A percentile compares a stretch with the other conserved stretches of the same genome.
Conservation (phyloP, 2,797 vertebrate genomes). For the Podargus strigoides region DNA sequence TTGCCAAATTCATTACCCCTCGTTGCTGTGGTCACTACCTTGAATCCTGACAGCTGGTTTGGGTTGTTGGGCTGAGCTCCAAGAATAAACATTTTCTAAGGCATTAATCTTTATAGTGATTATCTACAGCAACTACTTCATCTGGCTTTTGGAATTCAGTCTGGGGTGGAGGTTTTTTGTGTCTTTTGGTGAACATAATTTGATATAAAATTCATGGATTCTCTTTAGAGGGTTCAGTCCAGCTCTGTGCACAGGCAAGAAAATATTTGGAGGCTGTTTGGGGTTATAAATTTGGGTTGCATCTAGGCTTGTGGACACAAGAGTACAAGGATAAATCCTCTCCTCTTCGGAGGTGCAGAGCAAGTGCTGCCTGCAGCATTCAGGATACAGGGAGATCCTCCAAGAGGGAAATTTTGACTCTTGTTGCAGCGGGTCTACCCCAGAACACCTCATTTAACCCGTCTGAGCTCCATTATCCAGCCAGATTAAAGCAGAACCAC, state of each 20-base stretch:
- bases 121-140: neutral
- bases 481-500: neutral
- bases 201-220: neutral
- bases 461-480: neutral
- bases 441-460: neutral
- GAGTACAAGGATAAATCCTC: neutral
- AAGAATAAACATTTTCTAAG: neutral
- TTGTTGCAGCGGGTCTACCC: neutral
- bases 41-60: slow-evolving; percentile 3
- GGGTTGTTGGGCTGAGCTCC: neutral
- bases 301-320: neutral
- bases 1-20: neutral
- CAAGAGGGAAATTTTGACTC: neutral
- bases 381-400: neutral
- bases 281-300: neutral
- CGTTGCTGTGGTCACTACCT: neutral
- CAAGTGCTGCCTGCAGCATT: no score
- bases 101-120: slow-evolving; percentile 7
- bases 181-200: neutral
- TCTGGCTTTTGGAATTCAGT: neutral
- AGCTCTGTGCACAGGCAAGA: neutral
- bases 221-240: neutral
- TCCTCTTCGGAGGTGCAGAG: neutral
- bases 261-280: neutral
- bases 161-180: neutral